Evolutionary conservation across 1,140 invertebrate genomes (phyloP).

Genomic region (Reticulitermes speratus): DNA sequence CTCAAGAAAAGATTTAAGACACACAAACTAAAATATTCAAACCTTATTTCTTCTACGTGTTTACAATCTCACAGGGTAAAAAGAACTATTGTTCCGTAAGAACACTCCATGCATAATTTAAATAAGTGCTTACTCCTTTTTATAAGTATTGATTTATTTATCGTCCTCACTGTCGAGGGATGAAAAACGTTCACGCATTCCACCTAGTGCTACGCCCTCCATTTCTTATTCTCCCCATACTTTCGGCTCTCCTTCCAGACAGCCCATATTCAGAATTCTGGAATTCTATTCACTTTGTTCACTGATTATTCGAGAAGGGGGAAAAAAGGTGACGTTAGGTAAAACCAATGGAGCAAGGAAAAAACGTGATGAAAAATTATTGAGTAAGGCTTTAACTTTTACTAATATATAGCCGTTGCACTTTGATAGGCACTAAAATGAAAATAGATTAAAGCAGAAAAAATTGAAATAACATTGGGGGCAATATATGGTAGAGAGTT

Average conservation of each 20-base stretch:
- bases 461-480: no score
- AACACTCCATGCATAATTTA: neutral
- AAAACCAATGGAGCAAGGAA: neutral
- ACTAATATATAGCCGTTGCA: neutral
- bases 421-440: no score
- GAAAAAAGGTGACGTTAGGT: neutral
- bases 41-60: no score
- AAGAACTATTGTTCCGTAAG: no score
- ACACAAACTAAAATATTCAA: no score
- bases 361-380: neutral
- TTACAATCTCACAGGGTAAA: no score
- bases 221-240: neutral
- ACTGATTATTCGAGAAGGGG: neutral
- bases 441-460: no score
- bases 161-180: neutral
- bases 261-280: neutral
- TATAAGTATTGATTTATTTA: neutral
- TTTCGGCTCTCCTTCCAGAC: neutral
- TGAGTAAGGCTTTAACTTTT: neutral
- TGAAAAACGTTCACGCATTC: neutral
- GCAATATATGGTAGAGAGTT: no score
- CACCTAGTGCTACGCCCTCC: neutral
- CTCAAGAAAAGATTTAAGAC: no score
- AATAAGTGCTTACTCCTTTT: neutral
- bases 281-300: neutral